phyloP scores from a whole-genome alignment of 2,888 invertebrate species.

The Patella ulyssiponensis region DNA sequence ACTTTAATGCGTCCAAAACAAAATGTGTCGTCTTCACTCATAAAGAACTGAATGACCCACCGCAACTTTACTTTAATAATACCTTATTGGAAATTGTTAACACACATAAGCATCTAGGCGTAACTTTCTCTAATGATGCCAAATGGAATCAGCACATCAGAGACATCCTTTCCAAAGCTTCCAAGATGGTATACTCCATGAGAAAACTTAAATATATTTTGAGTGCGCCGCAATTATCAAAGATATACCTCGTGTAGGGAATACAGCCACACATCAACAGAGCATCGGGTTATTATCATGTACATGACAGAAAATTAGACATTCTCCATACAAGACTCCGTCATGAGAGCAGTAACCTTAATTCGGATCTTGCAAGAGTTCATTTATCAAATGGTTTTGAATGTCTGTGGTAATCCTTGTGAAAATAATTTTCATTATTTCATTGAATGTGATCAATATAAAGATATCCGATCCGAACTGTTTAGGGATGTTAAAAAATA shows the following conservation, averaged over 20 bases:
- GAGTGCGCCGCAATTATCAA: background rate
- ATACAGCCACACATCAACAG: background rate
- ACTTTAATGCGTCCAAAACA: background rate
- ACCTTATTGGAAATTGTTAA: no score
- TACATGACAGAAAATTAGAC: background rate
- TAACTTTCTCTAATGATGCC: background rate
- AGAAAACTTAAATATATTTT: background rate
- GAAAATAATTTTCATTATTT: background rate
- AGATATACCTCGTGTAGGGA: background rate
- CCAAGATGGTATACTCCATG: background rate
- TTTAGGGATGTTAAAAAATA: no score
- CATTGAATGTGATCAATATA: no score
- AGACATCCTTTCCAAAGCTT: background rate
- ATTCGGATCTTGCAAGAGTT: constrained; percentile 2
- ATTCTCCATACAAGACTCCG: constrained; percentile 5
- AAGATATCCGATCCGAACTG: no score
- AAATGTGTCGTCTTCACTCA: background rate
- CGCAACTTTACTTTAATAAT: background rate
- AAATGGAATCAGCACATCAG: background rate
- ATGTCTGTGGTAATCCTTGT: background rate
- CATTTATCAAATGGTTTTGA: background rate
- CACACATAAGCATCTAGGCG: background rate
- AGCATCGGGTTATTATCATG: background rate
- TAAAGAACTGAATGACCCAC: background rate
- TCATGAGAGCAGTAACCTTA: background rate